A percentile compares a stretch with the other conserved stretches of the same genome.
Evolutionary conservation across 2,113 vertebrate genomes (phyloP).

Genomic region (Australoheros scitulus): DNA sequence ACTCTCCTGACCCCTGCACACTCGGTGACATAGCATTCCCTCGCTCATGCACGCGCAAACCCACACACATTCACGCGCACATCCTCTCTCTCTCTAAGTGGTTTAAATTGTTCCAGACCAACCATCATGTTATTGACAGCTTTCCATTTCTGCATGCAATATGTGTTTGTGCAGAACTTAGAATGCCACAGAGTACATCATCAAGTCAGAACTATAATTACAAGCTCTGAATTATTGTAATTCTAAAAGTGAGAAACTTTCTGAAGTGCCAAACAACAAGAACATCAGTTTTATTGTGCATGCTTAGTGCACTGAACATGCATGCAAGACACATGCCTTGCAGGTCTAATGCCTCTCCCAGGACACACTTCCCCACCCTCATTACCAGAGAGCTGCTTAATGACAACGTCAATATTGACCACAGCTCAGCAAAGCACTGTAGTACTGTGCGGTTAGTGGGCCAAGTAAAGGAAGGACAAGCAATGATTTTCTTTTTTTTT

Average conservation of each 20-base stretch:
- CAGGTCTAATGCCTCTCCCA: constrained; percentile 63
- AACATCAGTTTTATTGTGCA: constrained; percentile 18
- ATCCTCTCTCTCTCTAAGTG: constrained; percentile 11
- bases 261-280: constrained; percentile 1
- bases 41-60: not conserved
- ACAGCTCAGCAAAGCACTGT: constrained; percentile 62
- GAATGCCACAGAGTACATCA: constrained; percentile 18
- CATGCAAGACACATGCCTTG: constrained; percentile 46
- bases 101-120: constrained; percentile 44
- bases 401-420: constrained; percentile 78
- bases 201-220: constrained; percentile 38
- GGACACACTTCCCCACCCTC: constrained; percentile 63
- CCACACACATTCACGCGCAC: not conserved
- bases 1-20: constrained; percentile 53
- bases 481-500: constrained; percentile 67
- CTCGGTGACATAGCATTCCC: constrained; percentile 37
- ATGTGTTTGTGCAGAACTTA: constrained; percentile 1
- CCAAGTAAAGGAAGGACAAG: constrained; percentile 37
- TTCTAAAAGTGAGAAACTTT: constrained; percentile 54
- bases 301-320: constrained; percentile 44
- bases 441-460: constrained; percentile 62
- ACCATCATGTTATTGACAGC: constrained; percentile 35
- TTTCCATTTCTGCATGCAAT: constrained; percentile 36
- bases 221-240: constrained; percentile 17
- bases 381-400: constrained; percentile 76